Conservation (phyloP, 2,113 vertebrate species). For the Sapajus apella region DNA sequence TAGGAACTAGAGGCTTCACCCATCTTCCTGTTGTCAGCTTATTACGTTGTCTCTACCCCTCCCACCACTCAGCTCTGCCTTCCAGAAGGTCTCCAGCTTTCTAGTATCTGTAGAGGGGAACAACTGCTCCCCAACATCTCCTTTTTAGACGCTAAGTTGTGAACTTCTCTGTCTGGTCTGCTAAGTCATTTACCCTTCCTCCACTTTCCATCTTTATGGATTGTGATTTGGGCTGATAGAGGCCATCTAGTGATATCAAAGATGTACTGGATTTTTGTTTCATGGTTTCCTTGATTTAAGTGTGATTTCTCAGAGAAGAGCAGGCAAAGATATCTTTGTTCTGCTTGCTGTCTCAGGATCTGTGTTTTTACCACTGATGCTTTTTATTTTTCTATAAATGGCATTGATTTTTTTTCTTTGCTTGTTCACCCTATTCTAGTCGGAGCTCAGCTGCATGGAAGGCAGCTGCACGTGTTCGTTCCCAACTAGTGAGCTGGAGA, state of each 20-base stretch:
- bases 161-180: neutral
- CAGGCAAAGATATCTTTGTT: neutral
- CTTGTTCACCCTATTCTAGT: conserved; percentile 82
- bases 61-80: neutral
- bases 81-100: neutral
- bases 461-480: conserved; percentile 93
- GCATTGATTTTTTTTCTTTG: neutral
- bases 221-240: neutral
- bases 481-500: conserved; percentile 96
- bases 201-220: neutral
- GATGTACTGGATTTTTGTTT: neutral
- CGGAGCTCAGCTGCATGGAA: conserved; percentile 97
- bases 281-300: neutral
- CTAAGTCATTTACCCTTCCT: neutral
- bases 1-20: neutral
- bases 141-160: neutral
- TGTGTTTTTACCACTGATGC: neutral
- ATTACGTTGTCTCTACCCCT: neutral
- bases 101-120: neutral
- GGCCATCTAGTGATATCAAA: neutral
- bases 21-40: neutral
- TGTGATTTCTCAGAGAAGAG: neutral
- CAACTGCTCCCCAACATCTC: neutral
- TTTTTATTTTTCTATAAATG: neutral
- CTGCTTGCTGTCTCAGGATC: neutral